Base-by-base conservation (phyloP, 2,888 invertebrate genomes). In the Watsonalla cultraria region DNA sequence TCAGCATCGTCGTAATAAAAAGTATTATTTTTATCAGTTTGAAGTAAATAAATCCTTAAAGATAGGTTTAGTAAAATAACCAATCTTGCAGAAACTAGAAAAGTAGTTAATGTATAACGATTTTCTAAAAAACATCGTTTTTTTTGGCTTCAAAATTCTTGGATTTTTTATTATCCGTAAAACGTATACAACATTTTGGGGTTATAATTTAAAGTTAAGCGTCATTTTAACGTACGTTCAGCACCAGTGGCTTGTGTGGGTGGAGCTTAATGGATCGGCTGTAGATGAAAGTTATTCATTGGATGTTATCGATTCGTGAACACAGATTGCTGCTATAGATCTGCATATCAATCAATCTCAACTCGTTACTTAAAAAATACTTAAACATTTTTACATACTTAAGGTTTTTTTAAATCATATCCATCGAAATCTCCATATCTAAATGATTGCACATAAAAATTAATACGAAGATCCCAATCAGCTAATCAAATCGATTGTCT, bases 261-360 rank as follows among this genome's bases (percentile, higher is more conserved):
- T 77, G 84, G 82, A 78, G 80, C 78, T 74, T 82, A 85, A 87
- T 82, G 76, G 81, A 82, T 82, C 74, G 69, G 62, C 74, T 75
- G 58, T 53, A 69, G 78, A 85, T 72, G 83, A 84, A 86, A 86
- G 83, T 86, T 84, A 84, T 84, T 82, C 80, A 84, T 82, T 82
- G 84, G 82, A 84, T 86, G 81, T 81, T 86, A 87, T 86, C 86
- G 77, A 81, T 81, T 74, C 71, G 71, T 74, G 77, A 81, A 84
- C 80, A 84, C 74, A 77, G 80, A 83, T 85, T 78, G 73, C 72
- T 74, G 59, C 74, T 68, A 67, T 69, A 77, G 42, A 42, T 42
- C 11, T 42, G 42, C 11, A 11, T 5, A 42, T 42, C 42, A 42
- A 42, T 42, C 42, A 11, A 42, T 42, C 42, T 11, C 8, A 11